A percentile compares a stretch with the other conserved stretches of the same genome.
phyloP scores from a whole-genome alignment of 2,113 vertebrate species.

The Tringa solitaria region DNA sequence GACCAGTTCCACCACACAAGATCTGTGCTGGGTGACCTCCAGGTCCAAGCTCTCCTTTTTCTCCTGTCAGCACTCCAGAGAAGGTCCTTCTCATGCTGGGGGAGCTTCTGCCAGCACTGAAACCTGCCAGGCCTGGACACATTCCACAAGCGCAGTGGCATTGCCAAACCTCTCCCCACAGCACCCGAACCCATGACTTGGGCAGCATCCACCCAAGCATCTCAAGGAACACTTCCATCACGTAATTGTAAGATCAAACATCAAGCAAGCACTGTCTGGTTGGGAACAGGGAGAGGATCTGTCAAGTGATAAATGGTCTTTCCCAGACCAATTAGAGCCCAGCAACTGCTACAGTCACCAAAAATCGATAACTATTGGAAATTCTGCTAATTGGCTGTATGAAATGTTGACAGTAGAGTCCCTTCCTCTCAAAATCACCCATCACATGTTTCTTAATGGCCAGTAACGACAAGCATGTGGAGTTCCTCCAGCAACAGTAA shows the following conservation, averaged over 20 bases:
- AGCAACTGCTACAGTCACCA: neutral
- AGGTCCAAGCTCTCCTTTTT: neutral
- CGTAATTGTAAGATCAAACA: neutral
- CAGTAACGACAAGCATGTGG: fast-evolving
- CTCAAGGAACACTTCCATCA: neutral
- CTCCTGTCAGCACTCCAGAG: neutral
- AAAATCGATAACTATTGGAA: neutral
- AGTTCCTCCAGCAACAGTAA: neutral
- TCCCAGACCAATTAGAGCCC: neutral
- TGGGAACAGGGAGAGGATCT: neutral
- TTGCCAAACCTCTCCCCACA: neutral
- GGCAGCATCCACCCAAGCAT: neutral
- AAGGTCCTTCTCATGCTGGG: neutral
- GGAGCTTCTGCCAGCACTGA: neutral
- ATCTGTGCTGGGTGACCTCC: neutral
- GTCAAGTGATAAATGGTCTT: neutral
- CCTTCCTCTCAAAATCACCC: neutral
- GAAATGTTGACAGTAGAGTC: neutral
- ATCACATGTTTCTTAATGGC: neutral
- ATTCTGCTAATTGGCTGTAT: neutral
- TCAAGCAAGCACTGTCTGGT: neutral
- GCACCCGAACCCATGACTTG: fast-evolving
- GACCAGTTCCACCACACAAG: fast-evolving
- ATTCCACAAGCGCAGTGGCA: fast-evolving
- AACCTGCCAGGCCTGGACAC: neutral